These are phyloP conservation scores for Ericerus pela DNA, from an alignment of 1,140 invertebrate genomes.

Conservation along the genomic window DNA sequence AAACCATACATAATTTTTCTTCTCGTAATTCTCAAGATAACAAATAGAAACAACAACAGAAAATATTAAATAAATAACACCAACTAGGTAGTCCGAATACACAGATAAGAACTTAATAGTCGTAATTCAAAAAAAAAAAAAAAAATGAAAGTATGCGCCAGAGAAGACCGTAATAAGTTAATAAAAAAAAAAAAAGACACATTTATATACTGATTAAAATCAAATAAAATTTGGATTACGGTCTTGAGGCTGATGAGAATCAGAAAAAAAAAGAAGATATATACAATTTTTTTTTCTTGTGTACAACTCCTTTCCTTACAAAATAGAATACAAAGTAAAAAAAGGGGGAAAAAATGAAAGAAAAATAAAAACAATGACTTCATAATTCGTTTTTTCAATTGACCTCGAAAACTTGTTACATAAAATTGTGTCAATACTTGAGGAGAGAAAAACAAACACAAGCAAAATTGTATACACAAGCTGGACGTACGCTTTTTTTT, in stretches of 20 bases:
- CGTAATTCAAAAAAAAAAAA: no score
- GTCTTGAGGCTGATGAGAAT: background rate
- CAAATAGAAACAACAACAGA: no score
- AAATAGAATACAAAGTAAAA: background rate
- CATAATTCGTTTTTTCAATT: conserved; percentile 1
- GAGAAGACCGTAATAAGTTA: no score
- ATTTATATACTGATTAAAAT: background rate
- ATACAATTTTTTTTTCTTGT: background rate
- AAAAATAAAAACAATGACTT: background rate
- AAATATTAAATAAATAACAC: no score
- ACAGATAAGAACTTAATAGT: no score
- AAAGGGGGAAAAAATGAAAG: background rate
- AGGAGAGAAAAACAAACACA: background rate
- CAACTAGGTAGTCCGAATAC: no score
- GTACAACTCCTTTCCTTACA: background rate
- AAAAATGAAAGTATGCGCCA: no score
- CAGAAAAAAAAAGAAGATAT: background rate
- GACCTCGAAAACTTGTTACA: background rate
- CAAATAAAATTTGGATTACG: background rate
- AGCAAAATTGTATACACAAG: background rate
- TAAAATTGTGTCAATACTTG: background rate
- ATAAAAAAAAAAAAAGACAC: background rate
- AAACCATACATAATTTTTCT: no score
- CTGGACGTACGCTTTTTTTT: no score
- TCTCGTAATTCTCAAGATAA: no score